phyloP scores from a whole-genome alignment of 2,797 vertebrate species.

The Macroramphosus scolopax region DNA sequence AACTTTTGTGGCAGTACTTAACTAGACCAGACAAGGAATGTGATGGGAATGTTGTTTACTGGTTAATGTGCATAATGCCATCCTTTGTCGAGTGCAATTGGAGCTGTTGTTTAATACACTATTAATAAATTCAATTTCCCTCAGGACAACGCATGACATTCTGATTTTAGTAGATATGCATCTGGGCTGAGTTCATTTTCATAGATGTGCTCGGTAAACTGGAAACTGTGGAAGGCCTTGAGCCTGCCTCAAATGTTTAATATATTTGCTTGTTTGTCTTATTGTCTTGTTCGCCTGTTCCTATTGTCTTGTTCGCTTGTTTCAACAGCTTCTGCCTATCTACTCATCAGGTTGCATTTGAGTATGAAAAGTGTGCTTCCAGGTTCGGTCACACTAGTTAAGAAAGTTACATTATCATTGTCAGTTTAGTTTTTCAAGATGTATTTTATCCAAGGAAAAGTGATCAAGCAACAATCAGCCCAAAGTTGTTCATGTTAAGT shows the following conservation, averaged over 20 bases:
- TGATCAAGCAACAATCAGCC: conserved; percentile 21
- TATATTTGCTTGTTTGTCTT: no score
- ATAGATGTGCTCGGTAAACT: no score
- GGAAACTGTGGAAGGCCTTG: no score
- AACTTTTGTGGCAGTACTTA: conserved; percentile 4
- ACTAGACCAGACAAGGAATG: conserved; percentile 23
- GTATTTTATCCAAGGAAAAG: conserved; percentile 23
- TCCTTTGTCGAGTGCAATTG: conserved; percentile 28
- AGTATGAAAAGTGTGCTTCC: not conserved
- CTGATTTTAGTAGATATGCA: conserved; percentile 18
- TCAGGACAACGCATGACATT: conserved; percentile 18
- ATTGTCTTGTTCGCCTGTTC: not conserved
- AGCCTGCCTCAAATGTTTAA: conserved; percentile 3
- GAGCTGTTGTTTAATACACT: conserved; percentile 22
- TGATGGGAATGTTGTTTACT: conserved; percentile 51
- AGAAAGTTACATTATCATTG: conserved; percentile 18
- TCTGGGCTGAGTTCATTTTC: conserved; percentile 4
- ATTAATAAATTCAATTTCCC: conserved; percentile 40
- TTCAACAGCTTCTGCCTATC: not conserved
- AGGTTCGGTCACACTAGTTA: conserved; percentile 25
- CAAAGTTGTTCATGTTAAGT: conserved; percentile 3
- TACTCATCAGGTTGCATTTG: not conserved
- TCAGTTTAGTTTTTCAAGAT: conserved; percentile 17
- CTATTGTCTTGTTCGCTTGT: not conserved
- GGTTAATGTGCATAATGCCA: conserved; percentile 17